A percentile compares a stretch with the other conserved stretches of the same genome.
Conservation (phyloP, 2,113 vertebrate species). For the Henicopernis longicauda region DNA sequence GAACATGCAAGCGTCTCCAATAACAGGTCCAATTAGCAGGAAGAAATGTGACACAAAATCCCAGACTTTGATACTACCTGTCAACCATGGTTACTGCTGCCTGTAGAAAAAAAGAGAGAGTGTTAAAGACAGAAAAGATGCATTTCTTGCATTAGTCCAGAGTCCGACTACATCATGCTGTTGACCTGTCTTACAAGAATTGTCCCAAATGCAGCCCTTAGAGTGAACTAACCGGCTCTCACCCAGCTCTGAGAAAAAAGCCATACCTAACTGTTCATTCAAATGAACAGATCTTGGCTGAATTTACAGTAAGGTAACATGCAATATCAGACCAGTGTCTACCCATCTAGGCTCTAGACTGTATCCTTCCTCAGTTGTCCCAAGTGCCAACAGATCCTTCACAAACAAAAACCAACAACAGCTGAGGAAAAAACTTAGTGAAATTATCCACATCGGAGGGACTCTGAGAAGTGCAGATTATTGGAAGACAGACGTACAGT, state of each 20-base stretch:
- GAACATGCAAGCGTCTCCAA: background rate
- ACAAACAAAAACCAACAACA: background rate
- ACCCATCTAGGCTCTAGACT: background rate
- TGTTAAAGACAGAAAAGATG: background rate
- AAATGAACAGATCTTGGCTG: background rate
- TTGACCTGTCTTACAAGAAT: background rate
- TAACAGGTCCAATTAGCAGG: background rate
- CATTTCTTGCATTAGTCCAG: background rate
- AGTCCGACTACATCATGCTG: background rate
- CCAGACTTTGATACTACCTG: conserved; percentile 76
- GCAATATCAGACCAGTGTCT: background rate
- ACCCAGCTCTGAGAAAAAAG: background rate
- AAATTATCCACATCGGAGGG: background rate
- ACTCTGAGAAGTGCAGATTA: background rate
- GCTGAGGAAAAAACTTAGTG: background rate
- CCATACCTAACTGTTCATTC: background rate
- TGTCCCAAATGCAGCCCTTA: background rate
- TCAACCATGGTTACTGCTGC: conserved; percentile 80
- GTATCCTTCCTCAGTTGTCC: background rate
- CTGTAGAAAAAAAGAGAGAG: conserved; percentile 66
- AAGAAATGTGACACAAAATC: background rate
- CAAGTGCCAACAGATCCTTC: background rate
- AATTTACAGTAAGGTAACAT: background rate
- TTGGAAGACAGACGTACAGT: background rate
- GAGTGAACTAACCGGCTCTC: background rate